Evolutionary conservation across 53 echinoderm and acorn worm genomes (phyloP), one percentile per base, ranked within the genome.

Genomic region (Antedon mediterranea): DNA sequence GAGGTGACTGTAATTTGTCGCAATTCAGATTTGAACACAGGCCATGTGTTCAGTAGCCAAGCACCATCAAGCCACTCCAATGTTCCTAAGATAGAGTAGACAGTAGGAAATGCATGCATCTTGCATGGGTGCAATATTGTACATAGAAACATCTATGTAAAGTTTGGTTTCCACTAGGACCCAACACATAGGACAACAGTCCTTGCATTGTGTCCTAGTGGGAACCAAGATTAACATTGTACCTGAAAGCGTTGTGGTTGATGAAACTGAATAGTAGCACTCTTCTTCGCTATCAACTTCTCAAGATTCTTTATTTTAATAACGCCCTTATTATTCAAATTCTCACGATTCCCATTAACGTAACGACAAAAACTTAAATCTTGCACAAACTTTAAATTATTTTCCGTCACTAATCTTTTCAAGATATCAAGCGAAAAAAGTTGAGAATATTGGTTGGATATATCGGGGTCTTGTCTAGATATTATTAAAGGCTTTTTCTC

Each of bases 181-280:
- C n/a, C n/a, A n/a, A n/a, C n/a, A n/a, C n/a, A n/a, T n/a, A n/a
- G n/a, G n/a, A n/a, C n/a, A 43, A 13, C 34, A 26, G 28, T 26
- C 23, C 4, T 26, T n/a, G 4, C 31, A 33, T 5, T 11, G 15
- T 4, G 14, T 31, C 11, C 4, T 31, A 13, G 28, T 76, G 30
- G 11, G 5, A 0, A 30, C 44, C 30, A 72, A 28, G 27, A 15
- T 33, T 20, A 0, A 18, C 0, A 31, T 23, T 33, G 43, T 79
- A 94, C 94, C 94, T 91, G 89, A 75, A 94, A 94, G 30, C 94
- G 76, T 33, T 94, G 94, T 0, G 94, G 94, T 43, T 94, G 94
- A 74, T 93, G 93, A 70, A 93, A 90, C 80, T 93, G 93, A 5
- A 93, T 43, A 0, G 93, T 93, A 28, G 90, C 93, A 29, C 71